Evolutionary conservation across 2,797 vertebrate species (phyloP), one percentile per base, ranked within the genome.

Genomic region (Takifugu rubripes): DNA sequence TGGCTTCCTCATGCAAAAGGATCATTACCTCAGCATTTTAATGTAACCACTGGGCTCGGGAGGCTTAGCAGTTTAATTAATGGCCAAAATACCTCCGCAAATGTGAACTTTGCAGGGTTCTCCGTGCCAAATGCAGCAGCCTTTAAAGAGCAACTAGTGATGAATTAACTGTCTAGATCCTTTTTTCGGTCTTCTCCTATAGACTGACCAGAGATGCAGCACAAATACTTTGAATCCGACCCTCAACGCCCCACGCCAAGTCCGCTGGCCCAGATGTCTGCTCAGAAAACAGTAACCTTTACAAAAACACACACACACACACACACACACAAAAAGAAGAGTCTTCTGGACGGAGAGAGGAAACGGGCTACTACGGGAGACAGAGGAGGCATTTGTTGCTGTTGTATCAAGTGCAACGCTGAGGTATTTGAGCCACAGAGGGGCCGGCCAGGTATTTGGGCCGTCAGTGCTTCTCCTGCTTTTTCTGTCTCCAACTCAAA

Each of bases 401-500:
- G 75, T 84, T 87, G 86, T 87, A 86, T 89, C 77, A 84, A 87
- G 82, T 88, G 86, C 80, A 85, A 72, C 61, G 59, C 85, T 44
- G 78, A 84, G 88, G 84, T 87, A 87, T 88, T 86, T 86, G 87
- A 84, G 87, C 81, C 82, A 72, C 81, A 69, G 78, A 77, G 83
- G 74, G 85, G 78, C 82, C 87, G 85, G 78, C 82, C 87, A 90
- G 89, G 89, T 90, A 90, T 90, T 89, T 24, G 87, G 83, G 88
- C 86, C 85, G 83, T 85, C 85, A 82, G 80, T 85, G 83, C 82
- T 86, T 83, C 84, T 88, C 82, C 82, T 83, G 82, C 83, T 83
- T 85, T 81, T 77, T 78, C 84, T 76, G 75, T 86, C 81, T 87
- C 84, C 79, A 84, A 79, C 74, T 86, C 84, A 78, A 84, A 85